phyloP scores from a whole-genome alignment of 2,797 vertebrate species.

The Rachycentron canadum region DNA sequence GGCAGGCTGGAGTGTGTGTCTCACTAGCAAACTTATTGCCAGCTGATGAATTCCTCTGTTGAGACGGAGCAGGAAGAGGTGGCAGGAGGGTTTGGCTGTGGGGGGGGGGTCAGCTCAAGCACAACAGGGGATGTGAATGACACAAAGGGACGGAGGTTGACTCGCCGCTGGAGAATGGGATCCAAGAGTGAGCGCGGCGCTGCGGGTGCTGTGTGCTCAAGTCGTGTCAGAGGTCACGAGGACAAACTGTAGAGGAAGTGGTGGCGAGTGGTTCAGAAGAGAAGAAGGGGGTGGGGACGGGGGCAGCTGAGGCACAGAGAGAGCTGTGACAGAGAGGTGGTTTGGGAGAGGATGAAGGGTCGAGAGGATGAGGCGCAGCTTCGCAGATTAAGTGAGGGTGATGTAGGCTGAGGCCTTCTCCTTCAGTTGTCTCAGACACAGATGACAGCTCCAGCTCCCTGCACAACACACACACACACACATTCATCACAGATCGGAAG shows the following conservation, averaged over 20 bases:
- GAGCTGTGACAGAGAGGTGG: conserved; percentile 41
- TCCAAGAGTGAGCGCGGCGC: conserved; percentile 43
- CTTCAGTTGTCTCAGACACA: conserved; percentile 95
- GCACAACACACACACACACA: conserved; percentile 43
- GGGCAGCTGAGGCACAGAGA: conserved; percentile 57
- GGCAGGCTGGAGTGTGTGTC: conserved; percentile 75
- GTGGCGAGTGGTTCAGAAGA: conserved; percentile 27
- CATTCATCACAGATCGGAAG: conserved; percentile 50
- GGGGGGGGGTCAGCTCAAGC: conserved; percentile 53
- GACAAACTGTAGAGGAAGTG: conserved; percentile 36
- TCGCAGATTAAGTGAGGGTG: conserved; percentile 91
- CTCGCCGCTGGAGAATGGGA: conserved; percentile 40
- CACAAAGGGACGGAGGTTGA: conserved; percentile 53
- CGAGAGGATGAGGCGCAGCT: conserved; percentile 59
- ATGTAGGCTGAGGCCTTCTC: conserved; percentile 97
- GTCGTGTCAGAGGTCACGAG: conserved; percentile 64
- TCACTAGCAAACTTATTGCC: conserved; percentile 75
- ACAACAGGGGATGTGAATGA: conserved; percentile 53
- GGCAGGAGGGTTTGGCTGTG: neutral
- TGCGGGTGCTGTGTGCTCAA: conserved; percentile 50
- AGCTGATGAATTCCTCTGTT: conserved; percentile 76
- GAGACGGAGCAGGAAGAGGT: conserved; percentile 59
- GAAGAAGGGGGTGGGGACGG: neutral
- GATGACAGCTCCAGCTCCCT: conserved; percentile 97
- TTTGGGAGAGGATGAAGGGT: conserved; percentile 68